Evolutionary conservation across 2,888 invertebrate species (phyloP).

Genomic region (Danaus chrysippus): DNA sequence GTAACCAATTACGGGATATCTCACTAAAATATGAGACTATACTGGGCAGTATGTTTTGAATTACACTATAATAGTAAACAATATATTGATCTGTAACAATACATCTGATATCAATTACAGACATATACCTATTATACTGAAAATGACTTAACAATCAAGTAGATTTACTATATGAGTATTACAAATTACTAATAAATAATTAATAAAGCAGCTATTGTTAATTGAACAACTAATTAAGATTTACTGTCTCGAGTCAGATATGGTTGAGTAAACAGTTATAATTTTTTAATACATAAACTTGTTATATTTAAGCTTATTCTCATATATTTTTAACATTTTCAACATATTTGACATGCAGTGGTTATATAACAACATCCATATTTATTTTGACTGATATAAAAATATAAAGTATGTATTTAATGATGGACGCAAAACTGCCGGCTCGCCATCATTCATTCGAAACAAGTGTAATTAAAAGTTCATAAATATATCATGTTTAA

Average conservation of each 20-base stretch:
- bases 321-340: no score
- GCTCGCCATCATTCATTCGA: slow-evolving; percentile 31
- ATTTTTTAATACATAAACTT: no score
- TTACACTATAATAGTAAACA: no score
- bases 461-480: slow-evolving; percentile 37
- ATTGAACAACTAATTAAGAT: neutral
- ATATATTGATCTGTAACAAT: no score
- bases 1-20: slow-evolving; percentile 16
- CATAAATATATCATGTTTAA: slow-evolving; percentile 34
- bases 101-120: no score
- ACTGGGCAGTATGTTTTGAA: neutral
- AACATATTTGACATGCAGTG: neutral
- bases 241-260: neutral
- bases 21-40: slow-evolving; percentile 9
- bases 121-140: no score
- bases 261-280: no score
- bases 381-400: slow-evolving; percentile 7
- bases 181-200: no score
- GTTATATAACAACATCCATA: neutral
- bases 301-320: no score
- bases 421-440: slow-evolving; percentile 22
- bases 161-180: no score
- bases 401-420: slow-evolving; percentile 18
- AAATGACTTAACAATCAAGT: no score
- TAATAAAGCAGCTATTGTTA: no score